Conservation (phyloP, 2,888 invertebrate species). For the Erynnis tages region DNA sequence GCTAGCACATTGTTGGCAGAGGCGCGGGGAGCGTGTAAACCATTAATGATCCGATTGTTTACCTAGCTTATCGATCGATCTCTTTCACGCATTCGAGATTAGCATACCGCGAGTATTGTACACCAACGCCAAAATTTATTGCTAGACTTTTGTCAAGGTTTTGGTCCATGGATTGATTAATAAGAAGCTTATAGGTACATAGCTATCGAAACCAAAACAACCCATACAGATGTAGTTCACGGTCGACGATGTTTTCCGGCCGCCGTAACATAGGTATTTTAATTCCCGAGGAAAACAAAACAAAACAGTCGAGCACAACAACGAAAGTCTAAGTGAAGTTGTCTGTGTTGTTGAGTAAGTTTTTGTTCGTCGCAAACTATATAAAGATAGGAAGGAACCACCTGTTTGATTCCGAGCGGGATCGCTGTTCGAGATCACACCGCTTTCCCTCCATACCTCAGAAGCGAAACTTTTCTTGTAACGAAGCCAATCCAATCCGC, state of each 20-base stretch:
- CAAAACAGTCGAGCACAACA: background rate
- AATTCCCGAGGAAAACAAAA: background rate
- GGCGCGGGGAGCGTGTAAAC: constrained; percentile 18
- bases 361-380: constrained; percentile 19
- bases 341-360: background rate
- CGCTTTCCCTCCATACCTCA: constrained; percentile 27
- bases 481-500: constrained; percentile 33
- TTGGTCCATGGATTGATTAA: too few relatives aligned
- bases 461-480: constrained; percentile 35
- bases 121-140: too few relatives aligned
- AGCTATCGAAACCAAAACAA: too few relatives aligned
- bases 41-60: constrained; percentile 23
- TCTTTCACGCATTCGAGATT: too few relatives aligned
- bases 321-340: constrained; percentile 1
- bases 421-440: constrained; percentile 31
- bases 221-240: background rate
- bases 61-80: constrained; percentile 17
- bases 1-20: constrained; percentile 23
- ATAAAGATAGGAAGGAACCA: constrained; percentile 29
- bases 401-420: constrained; percentile 34
- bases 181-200: too few relatives aligned
- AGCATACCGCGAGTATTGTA: too few relatives aligned
- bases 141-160: too few relatives aligned
- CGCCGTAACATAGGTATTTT: too few relatives aligned
- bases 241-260: background rate